Evolutionary conservation across 2,888 invertebrate species (phyloP).

Genomic region (Imbricaverruca yamaguchii): DNA sequence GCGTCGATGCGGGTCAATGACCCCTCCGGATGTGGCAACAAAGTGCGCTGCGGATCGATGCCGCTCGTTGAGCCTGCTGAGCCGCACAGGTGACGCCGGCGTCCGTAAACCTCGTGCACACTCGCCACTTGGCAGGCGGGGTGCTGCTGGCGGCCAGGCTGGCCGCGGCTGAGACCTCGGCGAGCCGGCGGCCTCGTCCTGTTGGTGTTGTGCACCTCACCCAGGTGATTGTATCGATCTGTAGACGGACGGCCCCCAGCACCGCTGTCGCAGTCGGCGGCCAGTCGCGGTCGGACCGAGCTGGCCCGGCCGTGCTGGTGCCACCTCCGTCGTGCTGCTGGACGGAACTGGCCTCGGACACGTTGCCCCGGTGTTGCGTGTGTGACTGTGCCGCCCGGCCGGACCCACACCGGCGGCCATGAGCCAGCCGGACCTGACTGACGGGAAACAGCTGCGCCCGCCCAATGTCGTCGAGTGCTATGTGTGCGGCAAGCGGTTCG

Average conservation of each 20-base stretch:
- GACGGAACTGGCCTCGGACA: not conserved
- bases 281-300: not conserved
- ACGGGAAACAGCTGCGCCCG: not conserved
- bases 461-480: conserved; percentile 47
- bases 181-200: not conserved
- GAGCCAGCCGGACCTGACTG: not conserved
- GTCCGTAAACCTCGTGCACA: not conserved
- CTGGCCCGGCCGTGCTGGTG: not conserved
- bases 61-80: not conserved
- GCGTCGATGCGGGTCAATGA: not conserved
- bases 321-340: not conserved
- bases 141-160: not conserved
- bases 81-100: too few relatives aligned
- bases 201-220: conserved; percentile 16
- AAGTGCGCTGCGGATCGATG: not conserved
- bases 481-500: conserved; percentile 58
- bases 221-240: conserved; percentile 8
- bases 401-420: not conserved
- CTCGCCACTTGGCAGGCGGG: not conserved
- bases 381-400: too few relatives aligned
- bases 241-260: not conserved
- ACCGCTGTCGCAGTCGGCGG: not conserved
- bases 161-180: not conserved
- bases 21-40: not conserved
- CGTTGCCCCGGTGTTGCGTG: too few relatives aligned